These are phyloP conservation scores for Didymodactylos carnosus DNA, from an alignment of 2,888 invertebrate genomes.

Conservation along the genomic window DNA sequence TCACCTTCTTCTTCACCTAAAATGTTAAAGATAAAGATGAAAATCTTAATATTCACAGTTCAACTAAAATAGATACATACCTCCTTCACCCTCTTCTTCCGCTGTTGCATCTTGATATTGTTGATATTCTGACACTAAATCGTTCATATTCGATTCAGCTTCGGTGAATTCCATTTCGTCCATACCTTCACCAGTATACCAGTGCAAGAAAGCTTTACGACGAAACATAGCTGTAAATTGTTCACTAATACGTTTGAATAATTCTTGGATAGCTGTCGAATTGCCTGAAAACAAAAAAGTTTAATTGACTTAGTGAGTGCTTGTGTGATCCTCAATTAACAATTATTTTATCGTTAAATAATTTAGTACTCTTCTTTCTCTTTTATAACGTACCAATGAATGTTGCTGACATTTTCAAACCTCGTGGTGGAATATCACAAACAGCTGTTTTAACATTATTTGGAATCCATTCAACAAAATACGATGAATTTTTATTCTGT, in stretches of 20 bases:
- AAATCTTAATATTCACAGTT: no score
- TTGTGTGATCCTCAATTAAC: no score
- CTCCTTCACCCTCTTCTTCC: constrained; percentile 6
- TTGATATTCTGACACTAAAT: constrained; percentile 20
- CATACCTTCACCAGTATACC: constrained; percentile 94
- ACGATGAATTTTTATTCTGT: constrained; percentile 73
- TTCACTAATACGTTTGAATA: constrained; percentile 30
- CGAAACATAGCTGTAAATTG: constrained; percentile 60
- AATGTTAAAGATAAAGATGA: no score
- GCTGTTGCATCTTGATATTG: constrained; percentile 15
- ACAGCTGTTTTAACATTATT: constrained; percentile 31
- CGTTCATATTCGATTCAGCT: constrained; percentile 80
- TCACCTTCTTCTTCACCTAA: no score
- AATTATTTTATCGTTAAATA: neutral
- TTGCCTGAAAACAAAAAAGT: no score
- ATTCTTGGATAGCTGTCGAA: constrained; percentile 31
- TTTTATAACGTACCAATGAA: constrained; percentile 43
- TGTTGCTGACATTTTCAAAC: constrained; percentile 71
- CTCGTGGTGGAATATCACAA: constrained; percentile 35
- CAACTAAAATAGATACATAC: no score
- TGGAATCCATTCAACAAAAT: constrained; percentile 41
- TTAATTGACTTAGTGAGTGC: no score
- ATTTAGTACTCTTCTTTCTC: neutral
- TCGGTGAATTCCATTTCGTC: constrained; percentile 92
- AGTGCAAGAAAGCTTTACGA: constrained; percentile 84